Evolutionary conservation across 30 jellyfish, hydroid and myxozoan species (phyloP), one percentile per base, ranked within the genome.

Genomic region (Aurelia sp.): DNA sequence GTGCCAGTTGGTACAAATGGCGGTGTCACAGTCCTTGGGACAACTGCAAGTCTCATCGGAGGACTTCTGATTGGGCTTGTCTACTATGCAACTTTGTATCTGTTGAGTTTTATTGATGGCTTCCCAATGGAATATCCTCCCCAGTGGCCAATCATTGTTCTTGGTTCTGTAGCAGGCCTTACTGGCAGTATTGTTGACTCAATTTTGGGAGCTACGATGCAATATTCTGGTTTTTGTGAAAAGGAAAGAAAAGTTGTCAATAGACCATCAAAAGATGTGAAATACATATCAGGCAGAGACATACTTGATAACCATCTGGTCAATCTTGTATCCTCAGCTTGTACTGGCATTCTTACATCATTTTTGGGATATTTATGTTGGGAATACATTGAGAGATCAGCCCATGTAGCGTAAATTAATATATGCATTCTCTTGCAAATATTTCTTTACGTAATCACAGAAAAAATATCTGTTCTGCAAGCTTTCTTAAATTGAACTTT

Each of bases 1-100:
- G 98, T 93, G 0, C 98, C 98, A 6, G 81, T 67, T 60, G 98
- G 98, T 5, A 85, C 97, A 8, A 93, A 93, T 74, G 98, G 98
- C 10, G 98, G 93, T 13, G 63, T 93, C 17, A 69, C 97, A n/a
- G 2, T 93, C 27, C 50, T 82, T 16, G 98, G 98, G 13, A 72
- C 86, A 11, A 11, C 69, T 11, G 96, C 97, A 47, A 93, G 98
- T 63, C n/a, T 79, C 9, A 18, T 82, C 19, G 98, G 98, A 19
- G 98, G 98, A 4, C 61, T 93, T 3, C 59, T 81, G 13, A 78
- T 93, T 5, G 98, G 98, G 12, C 15, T 83, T 1, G 91, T 89
- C 0, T 88, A 80, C 72, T 83, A 65, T 20, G 16, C 38, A 4
- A 55, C 84, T 17, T 30, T 68, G 18, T 22, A 13, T 13, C 9